Conservation (phyloP, 2,888 invertebrate genomes). For the Coelogynopora nodosa region DNA sequence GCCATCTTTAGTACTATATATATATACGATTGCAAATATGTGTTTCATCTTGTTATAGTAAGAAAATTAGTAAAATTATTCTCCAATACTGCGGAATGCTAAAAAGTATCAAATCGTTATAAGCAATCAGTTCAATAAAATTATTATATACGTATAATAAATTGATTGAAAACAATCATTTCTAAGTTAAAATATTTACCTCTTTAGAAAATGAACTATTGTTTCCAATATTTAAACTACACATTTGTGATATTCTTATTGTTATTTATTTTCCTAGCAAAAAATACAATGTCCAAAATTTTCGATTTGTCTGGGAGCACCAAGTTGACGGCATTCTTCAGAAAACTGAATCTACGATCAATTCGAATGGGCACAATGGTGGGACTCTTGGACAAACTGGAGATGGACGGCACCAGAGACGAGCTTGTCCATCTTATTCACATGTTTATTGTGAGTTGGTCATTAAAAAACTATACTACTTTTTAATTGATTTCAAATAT, state of each 20-base stretch:
- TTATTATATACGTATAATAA: too few species aligned
- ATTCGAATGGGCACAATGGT: constrained; percentile 51
- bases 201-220: too few species aligned
- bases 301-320: not conserved
- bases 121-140: too few species aligned
- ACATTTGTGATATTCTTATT: not conserved
- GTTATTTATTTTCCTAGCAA: not conserved
- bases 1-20: not conserved
- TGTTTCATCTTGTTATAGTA: not conserved
- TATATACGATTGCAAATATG: not conserved
- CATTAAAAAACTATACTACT: too few species aligned
- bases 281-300: not conserved
- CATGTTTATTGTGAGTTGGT: not conserved
- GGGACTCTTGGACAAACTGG: constrained; percentile 50
- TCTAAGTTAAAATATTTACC: too few species aligned
- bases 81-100: too few species aligned
- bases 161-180: too few species aligned
- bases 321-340: constrained; percentile 39
- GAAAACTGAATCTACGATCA: constrained; percentile 50
- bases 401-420: constrained; percentile 48
- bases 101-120: too few species aligned
- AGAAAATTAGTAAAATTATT: not conserved
- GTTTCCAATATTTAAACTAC: not conserved
- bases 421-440: not conserved
- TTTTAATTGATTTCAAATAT: too few species aligned